Conservation (phyloP, 2,888 invertebrate species). For the Zygogramma bicolorata region DNA sequence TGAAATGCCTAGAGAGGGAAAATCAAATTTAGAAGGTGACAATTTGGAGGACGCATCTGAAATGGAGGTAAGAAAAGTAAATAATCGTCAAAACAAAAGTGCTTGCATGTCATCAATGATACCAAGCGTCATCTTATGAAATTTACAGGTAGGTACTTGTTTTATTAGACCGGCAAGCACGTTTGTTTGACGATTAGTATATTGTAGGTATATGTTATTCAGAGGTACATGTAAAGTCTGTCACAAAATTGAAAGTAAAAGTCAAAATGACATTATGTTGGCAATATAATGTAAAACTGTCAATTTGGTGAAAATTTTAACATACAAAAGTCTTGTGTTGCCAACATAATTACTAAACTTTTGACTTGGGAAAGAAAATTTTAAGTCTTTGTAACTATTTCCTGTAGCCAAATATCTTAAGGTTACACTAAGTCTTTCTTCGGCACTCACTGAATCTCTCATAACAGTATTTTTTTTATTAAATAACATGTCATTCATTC, state of each 20-base stretch:
- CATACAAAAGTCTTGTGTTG: too few relatives aligned
- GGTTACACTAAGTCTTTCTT: too few relatives aligned
- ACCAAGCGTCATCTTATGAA: conserved; percentile 4
- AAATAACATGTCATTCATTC: too few relatives aligned
- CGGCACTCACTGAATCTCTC: too few relatives aligned
- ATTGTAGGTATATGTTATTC: not conserved
- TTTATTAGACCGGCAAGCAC: not conserved
- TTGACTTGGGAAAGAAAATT: too few relatives aligned
- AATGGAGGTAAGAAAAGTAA: conserved; percentile 7
- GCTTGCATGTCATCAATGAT: not conserved
- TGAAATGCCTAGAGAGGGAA: conserved; percentile 31
- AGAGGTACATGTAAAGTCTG: not conserved
- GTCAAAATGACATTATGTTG: conserved; percentile 4
- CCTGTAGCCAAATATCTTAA: too few relatives aligned
- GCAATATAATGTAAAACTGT: not conserved
- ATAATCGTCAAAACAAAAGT: not conserved
- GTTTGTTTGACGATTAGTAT: conserved; percentile 1
- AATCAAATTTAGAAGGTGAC: conserved; percentile 1
- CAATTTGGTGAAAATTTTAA: too few relatives aligned
- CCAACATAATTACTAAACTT: too few relatives aligned
- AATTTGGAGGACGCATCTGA: not conserved
- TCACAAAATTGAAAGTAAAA: not conserved
- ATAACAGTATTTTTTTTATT: too few relatives aligned
- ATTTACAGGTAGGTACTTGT: conserved; percentile 1
- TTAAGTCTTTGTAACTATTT: too few relatives aligned